Conservation (phyloP, 1,140 invertebrate genomes). For the Nautilus pompilius region DNA sequence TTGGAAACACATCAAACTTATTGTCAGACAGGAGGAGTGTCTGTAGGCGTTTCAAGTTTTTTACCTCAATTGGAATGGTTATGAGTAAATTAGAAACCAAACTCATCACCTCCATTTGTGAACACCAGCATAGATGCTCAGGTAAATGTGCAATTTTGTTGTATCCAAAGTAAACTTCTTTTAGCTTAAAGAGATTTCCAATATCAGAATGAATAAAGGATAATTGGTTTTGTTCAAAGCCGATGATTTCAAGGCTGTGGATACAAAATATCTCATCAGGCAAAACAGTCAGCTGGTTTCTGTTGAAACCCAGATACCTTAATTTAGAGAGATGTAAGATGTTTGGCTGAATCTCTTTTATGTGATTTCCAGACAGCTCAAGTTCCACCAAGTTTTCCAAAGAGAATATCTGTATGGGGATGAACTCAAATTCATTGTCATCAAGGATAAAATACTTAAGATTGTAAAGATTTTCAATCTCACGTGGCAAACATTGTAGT, state of each 20-base stretch:
- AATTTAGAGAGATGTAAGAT: constrained; percentile 35
- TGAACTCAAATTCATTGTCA: constrained; percentile 51
- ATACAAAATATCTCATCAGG: constrained; percentile 41
- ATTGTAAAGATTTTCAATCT: constrained; percentile 40
- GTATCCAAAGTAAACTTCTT: constrained; percentile 43
- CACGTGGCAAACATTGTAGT: constrained; percentile 46
- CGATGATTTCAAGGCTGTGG: constrained; percentile 32
- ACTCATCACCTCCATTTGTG: constrained; percentile 40
- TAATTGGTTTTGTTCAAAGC: constrained; percentile 42
- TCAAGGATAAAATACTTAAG: constrained; percentile 44
- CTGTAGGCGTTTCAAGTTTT: constrained; percentile 34
- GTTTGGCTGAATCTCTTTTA: constrained; percentile 39
- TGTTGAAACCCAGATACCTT: constrained; percentile 42
- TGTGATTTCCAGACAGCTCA: constrained; percentile 38
- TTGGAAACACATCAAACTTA: constrained; percentile 28
- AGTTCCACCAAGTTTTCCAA: constrained; percentile 39
- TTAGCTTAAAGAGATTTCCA: constrained; percentile 38
- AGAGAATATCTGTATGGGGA: constrained; percentile 49
- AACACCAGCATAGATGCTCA: constrained; percentile 45
- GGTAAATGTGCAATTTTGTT: constrained; percentile 40
- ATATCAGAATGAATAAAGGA: constrained; percentile 34
- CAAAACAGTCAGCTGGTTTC: constrained; percentile 35
- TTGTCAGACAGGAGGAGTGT: constrained; percentile 37
- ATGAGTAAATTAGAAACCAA: constrained; percentile 35
- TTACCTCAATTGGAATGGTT: constrained; percentile 37